Evolutionary conservation across 2,797 vertebrate genomes (phyloP).

Genomic region (Brotula barbata): DNA sequence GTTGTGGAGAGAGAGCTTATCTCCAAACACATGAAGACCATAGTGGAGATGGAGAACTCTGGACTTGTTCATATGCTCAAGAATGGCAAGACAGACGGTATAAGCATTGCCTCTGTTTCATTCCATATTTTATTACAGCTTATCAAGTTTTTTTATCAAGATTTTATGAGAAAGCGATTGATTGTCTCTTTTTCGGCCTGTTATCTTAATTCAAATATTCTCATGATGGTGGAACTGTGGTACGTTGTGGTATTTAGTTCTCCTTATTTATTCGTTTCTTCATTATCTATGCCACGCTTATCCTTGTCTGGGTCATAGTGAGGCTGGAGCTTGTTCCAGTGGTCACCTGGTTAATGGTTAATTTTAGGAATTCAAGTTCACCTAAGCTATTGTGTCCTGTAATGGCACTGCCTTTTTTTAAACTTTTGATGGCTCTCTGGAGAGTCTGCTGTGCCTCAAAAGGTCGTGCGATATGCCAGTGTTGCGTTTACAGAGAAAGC

Average conservation of each 20-base stretch:
- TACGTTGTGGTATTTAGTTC: too few relatives aligned
- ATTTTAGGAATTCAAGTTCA: too few relatives aligned
- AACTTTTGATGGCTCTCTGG: too few relatives aligned
- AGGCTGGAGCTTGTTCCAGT: too few relatives aligned
- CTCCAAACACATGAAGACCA: constrained; percentile 99
- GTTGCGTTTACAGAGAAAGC: too few relatives aligned
- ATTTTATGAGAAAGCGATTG: not conserved
- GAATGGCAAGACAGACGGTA: constrained; percentile 97
- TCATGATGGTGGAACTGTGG: not conserved
- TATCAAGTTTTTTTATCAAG: not conserved
- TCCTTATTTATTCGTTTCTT: too few relatives aligned
- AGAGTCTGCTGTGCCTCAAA: too few relatives aligned
- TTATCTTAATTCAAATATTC: not conserved
- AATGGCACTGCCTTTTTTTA: not conserved
- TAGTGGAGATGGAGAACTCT: constrained; percentile 99
- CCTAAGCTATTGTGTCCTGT: too few relatives aligned
- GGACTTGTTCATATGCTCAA: constrained; percentile 98
- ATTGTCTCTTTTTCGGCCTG: not conserved
- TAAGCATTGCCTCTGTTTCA: constrained; percentile 4
- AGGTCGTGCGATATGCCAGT: too few relatives aligned
- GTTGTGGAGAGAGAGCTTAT: constrained; percentile 97
- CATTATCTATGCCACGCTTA: too few relatives aligned
- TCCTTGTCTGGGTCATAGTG: too few relatives aligned
- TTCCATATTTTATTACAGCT: not conserved
- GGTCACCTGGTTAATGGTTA: too few relatives aligned